These are phyloP conservation scores for Myxocyprinus asiaticus DNA, from an alignment of 2,113 vertebrate genomes.

Conservation along the genomic window DNA sequence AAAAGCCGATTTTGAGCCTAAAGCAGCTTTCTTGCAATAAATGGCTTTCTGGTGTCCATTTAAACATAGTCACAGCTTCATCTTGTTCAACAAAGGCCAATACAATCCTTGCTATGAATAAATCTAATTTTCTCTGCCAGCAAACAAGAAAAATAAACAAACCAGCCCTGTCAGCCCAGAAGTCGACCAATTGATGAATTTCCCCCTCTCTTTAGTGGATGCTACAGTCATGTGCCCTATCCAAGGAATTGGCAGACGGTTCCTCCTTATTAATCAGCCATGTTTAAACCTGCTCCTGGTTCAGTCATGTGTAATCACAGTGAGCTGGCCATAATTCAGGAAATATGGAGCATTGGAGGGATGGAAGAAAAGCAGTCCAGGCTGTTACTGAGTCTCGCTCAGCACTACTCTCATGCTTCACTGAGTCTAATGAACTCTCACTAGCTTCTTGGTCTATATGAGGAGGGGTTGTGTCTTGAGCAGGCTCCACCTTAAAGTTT, in stretches of 20 bases:
- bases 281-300: slow-evolving; percentile 35
- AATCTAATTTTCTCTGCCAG: not conserved
- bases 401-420: slow-evolving; percentile 40
- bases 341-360: too few relatives aligned
- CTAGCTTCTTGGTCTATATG: not conserved
- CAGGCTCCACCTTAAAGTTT: not conserved
- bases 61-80: too few relatives aligned
- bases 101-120: not conserved
- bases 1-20: too few relatives aligned
- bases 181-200: slow-evolving; percentile 18
- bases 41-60: too few relatives aligned
- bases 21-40: too few relatives aligned
- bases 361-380: not conserved
- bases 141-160: not conserved
- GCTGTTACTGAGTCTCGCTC: slow-evolving; percentile 38
- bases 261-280: slow-evolving; percentile 40
- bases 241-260: slow-evolving; percentile 30
- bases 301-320: slow-evolving; percentile 42
- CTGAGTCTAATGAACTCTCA: slow-evolving; percentile 52
- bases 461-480: not conserved
- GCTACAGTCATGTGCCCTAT: slow-evolving; percentile 4
- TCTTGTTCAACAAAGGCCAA: not conserved
- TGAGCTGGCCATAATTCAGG: slow-evolving; percentile 34
- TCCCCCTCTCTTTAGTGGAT: not conserved
- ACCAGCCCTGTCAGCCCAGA: not conserved